These are phyloP conservation scores for Drosophila parthenogenetica DNA, from an alignment of 2,888 invertebrate species.

Conservation along the genomic window DNA sequence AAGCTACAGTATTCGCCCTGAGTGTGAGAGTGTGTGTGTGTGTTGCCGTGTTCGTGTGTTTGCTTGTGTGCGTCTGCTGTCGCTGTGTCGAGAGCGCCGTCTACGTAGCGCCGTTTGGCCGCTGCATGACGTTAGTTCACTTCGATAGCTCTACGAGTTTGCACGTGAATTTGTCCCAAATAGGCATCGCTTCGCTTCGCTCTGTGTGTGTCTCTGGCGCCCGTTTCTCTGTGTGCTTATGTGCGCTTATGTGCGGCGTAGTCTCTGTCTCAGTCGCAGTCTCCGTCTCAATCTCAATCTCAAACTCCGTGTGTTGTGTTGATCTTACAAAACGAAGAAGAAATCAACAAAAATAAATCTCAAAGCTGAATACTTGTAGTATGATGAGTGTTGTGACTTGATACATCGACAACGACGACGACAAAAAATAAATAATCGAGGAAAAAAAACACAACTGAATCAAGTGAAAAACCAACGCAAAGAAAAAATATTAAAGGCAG, in stretches of 20 bases:
- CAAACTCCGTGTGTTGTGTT: neutral
- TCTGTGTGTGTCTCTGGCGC: constrained; percentile 37
- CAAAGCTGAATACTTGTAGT: constrained; percentile 24
- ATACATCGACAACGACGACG: too few relatives aligned
- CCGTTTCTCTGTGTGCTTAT: constrained; percentile 33
- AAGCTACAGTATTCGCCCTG: constrained; percentile 5
- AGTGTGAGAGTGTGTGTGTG: constrained; percentile 16
- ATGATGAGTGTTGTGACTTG: neutral
- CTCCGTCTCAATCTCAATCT: neutral
- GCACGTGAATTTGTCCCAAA: constrained; percentile 84
- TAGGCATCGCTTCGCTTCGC: constrained; percentile 18
- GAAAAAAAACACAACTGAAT: too few relatives aligned
- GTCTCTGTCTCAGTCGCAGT: constrained; percentile 54
- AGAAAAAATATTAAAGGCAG: constrained; percentile 2
- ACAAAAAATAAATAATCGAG: too few relatives aligned
- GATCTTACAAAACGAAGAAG: neutral
- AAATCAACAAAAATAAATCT: constrained; percentile 10
- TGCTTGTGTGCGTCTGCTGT: constrained; percentile 33
- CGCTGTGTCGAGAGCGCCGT: constrained; percentile 67
- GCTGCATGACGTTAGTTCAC: constrained; percentile 85
- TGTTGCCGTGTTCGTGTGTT: constrained; percentile 32
- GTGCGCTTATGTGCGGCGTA: constrained; percentile 46
- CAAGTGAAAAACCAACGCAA: too few relatives aligned
- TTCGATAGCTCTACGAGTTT: constrained; percentile 86
- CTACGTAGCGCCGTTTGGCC: constrained; percentile 81